These are phyloP conservation scores for Andrena chrysosceles DNA, from an alignment of 2,888 invertebrate species.

Conservation along the genomic window DNA sequence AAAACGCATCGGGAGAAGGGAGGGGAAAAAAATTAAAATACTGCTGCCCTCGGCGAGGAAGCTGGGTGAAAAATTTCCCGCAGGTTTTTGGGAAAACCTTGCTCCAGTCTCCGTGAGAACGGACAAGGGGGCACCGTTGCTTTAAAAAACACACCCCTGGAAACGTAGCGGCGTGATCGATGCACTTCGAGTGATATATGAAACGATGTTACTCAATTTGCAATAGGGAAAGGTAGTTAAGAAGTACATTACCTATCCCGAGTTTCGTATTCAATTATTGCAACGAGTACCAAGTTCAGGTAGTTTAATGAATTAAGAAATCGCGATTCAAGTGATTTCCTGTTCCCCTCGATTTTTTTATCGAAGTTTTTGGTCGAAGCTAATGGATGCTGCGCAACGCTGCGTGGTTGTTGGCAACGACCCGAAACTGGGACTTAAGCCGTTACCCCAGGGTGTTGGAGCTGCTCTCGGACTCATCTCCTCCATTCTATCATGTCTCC, in stretches of 20 bases:
- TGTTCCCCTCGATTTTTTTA: slow-evolving; percentile 3
- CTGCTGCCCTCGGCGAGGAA: slow-evolving; percentile 65
- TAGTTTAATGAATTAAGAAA: neutral
- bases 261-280: neutral
- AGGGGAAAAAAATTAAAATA: slow-evolving; percentile 80
- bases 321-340: neutral
- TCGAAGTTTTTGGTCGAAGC: neutral
- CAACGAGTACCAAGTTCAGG: neutral
- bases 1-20: slow-evolving; percentile 55
- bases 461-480: slow-evolving; percentile 68
- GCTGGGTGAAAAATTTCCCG: slow-evolving; percentile 66
- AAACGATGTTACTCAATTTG: neutral
- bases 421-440: slow-evolving; percentile 77
- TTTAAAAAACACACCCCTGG: slow-evolving; percentile 42
- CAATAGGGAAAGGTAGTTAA: neutral
- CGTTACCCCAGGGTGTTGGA: slow-evolving; percentile 77
- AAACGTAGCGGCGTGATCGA: slow-evolving; percentile 7
- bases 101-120: slow-evolving; percentile 75
- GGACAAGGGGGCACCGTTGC: slow-evolving; percentile 54
- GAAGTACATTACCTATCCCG: no score
- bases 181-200: neutral
- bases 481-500: slow-evolving; percentile 56
- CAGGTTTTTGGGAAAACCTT: slow-evolving; percentile 66
- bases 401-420: slow-evolving; percentile 34
- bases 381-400: slow-evolving; percentile 25